Evolutionary conservation across 1,140 invertebrate genomes (phyloP).

Genomic region (Anoplolepis gracilipes): DNA sequence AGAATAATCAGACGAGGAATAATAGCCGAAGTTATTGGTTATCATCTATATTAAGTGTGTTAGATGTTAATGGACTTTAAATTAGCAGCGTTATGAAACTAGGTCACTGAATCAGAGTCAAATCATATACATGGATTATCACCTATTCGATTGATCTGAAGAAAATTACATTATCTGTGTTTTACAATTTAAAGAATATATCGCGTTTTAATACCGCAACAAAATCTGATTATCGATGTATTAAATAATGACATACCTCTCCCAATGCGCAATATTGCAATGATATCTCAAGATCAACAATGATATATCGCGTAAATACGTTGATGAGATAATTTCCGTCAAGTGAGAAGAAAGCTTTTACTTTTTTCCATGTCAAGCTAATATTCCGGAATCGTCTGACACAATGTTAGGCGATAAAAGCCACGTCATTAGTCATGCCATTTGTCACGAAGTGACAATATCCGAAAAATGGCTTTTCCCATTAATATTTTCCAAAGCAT

Average conservation of each 20-base stretch:
- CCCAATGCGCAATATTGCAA: too few species aligned
- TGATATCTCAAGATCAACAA: neutral
- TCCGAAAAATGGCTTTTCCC: conserved; percentile 4
- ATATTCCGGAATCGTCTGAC: conserved; percentile 4
- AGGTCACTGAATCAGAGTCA: conserved; percentile 37
- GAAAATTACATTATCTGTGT: neutral
- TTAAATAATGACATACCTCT: neutral
- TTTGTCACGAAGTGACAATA: conserved; percentile 19
- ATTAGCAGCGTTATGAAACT: conserved; percentile 20
- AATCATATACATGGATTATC: neutral
- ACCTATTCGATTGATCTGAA: neutral
- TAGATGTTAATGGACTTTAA: conserved; percentile 39
- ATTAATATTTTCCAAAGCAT: neutral
- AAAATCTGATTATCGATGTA: neutral
- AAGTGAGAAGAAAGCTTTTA: conserved; percentile 26
- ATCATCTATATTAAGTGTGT: conserved; percentile 30
- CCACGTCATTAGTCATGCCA: conserved; percentile 21
- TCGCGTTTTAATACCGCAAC: neutral
- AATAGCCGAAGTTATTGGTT: conserved; percentile 31
- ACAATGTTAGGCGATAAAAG: conserved; percentile 35
- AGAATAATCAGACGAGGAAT: conserved; percentile 28
- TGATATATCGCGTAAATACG: conserved; percentile 10
- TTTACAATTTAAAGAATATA: conserved; percentile 4
- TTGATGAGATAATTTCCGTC: conserved; percentile 38
- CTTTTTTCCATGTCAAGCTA: neutral